Percentiles rank a stretch among this genome's conserved stretches.
These are phyloP conservation scores for Scatophagus argus DNA, from an alignment of 2,113 vertebrate genomes.

Conservation along the genomic window DNA sequence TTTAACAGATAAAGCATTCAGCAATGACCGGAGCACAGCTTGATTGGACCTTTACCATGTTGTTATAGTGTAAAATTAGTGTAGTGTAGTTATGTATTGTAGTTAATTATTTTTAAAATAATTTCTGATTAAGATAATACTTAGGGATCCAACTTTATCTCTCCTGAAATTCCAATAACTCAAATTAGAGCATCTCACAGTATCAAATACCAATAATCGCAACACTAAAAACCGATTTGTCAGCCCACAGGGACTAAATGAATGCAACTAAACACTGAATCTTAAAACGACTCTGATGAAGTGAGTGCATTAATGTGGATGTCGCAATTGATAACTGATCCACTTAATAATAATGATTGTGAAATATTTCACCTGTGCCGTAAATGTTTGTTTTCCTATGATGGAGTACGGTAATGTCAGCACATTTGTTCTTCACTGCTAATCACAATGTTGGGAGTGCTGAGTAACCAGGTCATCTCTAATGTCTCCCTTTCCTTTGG, in stretches of 20 bases:
- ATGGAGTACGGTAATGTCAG: background rate
- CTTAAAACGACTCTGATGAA: background rate
- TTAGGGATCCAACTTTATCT: background rate
- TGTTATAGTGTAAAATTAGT: background rate
- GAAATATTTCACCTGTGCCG: background rate
- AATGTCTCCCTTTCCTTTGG: conserved; percentile 51
- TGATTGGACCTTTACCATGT: background rate
- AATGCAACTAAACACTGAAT: background rate
- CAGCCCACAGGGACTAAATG: background rate
- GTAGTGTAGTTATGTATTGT: background rate
- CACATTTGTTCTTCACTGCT: conserved; percentile 25
- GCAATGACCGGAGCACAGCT: background rate
- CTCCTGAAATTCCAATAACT: background rate
- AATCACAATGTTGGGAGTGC: conserved; percentile 25
- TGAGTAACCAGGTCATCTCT: conserved; percentile 41
- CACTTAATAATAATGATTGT: background rate
- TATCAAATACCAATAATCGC: background rate
- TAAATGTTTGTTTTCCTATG: background rate
- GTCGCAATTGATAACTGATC: background rate
- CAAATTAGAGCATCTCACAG: background rate
- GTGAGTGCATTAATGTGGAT: background rate
- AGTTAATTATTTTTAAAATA: background rate
- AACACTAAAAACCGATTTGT: background rate
- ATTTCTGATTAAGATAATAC: background rate
- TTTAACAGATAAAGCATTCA: background rate